Evolutionary conservation across 1,140 invertebrate genomes (phyloP).

Genomic region (Probaryconus sp.): DNA sequence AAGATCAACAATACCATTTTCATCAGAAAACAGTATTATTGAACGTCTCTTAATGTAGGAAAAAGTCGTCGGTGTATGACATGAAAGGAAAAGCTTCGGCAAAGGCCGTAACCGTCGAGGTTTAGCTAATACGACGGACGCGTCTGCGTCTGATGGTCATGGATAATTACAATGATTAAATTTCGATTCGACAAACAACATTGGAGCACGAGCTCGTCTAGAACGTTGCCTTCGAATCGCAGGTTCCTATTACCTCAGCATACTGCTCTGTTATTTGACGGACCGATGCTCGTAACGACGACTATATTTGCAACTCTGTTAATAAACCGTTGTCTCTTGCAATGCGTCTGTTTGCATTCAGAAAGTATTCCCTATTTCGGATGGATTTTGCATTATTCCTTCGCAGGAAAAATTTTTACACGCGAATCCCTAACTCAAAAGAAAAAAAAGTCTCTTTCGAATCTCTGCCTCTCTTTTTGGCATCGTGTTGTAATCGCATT

Average conservation of each 20-base stretch:
- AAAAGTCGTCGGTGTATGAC: slow-evolving; percentile 35
- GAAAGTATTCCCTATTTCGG: slow-evolving; percentile 47
- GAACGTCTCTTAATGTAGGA: neutral
- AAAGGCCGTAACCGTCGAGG: slow-evolving; percentile 38
- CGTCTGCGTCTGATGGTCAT: slow-evolving; percentile 41
- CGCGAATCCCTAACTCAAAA: neutral
- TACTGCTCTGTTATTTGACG: slow-evolving; percentile 46
- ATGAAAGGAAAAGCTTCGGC: slow-evolving; percentile 41
- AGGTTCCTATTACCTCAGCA: slow-evolving; percentile 31
- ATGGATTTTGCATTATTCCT: slow-evolving; percentile 15
- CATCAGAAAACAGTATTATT: too few species aligned
- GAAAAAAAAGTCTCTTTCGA: too few species aligned
- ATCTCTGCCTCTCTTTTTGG: too few species aligned
- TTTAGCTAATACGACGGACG: slow-evolving; percentile 33
- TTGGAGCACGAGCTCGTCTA: slow-evolving; percentile 32
- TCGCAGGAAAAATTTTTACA: neutral
- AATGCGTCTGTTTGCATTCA: slow-evolving; percentile 47
- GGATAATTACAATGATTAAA: slow-evolving; percentile 61
- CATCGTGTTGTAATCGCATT: too few species aligned
- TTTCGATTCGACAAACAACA: slow-evolving; percentile 44
- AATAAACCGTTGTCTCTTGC: slow-evolving; percentile 28
- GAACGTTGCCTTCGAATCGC: slow-evolving; percentile 16
- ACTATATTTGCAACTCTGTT: slow-evolving; percentile 45
- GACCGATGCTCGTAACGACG: slow-evolving; percentile 46
- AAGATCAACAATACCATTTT: too few species aligned